Evolutionary conservation across 2,797 vertebrate genomes (phyloP), one percentile per base, ranked within the genome.

Genomic region (Apodemus agrarius): DNA sequence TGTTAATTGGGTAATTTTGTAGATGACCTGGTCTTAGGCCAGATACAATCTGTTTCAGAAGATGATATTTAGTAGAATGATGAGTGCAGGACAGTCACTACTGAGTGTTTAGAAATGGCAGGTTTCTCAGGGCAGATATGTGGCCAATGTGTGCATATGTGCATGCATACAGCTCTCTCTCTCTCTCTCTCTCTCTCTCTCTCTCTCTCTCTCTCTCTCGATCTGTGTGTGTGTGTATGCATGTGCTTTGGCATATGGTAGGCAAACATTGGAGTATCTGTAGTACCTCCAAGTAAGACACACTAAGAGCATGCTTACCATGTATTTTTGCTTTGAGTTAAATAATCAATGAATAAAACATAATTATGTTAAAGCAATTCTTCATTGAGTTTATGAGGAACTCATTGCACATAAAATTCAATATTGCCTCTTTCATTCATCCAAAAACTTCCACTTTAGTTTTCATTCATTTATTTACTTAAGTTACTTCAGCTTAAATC

Each of bases 391-490:
- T 96, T 92, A 90, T 79, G 90, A 74, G 8, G 5, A 72, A 63
- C 7, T 79, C 24, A 5, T 65, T 74, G 46, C 13, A 6, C 57
- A 63, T 89, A 82, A 61, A 29, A 63, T 16, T 83, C 29, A 79
- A 17, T 1, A 79, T 69, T 69, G 43, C 5, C 6, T 40, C 7
- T 37, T 5, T 83, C 37, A 52, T 19, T 63, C 13, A 10, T 43
- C 61, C 59, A 31, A 14, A 63, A 52, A 21, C 16, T 97, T 91
- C n/a, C 17, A 61, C 37, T 40, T 95, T 49, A 91, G 89, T 57
- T 92, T 94, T 85, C 6, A 69, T 75, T 91, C 22, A 37, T 13
- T 92, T 34, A 29, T 92, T 86, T 59, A 37, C 24, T 61, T 57
- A 59, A 9, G 34, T 91, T 75, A 59, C 92, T 92, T 96, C 8